Conservation (phyloP, 2,113 vertebrate species). For the Cranoglanis bouderius region DNA sequence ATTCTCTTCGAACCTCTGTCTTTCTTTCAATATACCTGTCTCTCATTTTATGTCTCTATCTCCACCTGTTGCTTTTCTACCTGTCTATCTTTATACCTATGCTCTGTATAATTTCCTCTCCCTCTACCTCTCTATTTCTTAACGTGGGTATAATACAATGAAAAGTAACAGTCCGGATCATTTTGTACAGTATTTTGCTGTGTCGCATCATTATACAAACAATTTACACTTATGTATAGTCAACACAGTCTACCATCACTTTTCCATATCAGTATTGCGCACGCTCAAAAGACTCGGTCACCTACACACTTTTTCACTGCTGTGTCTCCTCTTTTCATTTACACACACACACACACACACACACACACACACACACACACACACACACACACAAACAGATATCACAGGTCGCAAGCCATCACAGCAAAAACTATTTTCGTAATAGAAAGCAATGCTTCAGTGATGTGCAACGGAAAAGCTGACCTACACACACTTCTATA, state of each 20-base stretch:
- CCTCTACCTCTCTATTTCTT: too few species aligned
- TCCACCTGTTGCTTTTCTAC: too few species aligned
- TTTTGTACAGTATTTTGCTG: too few species aligned
- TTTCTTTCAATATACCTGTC: not conserved
- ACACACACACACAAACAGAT: not conserved
- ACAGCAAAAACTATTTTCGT: conserved; percentile 1
- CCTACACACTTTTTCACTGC: not conserved
- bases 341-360: not conserved
- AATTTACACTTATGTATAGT: not conserved
- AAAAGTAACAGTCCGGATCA: too few species aligned
- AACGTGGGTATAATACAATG: too few species aligned
- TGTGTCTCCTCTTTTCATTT: not conserved
- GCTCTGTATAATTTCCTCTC: not conserved
- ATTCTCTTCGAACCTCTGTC: not conserved
- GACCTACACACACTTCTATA: not conserved
- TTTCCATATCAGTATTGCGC: not conserved
- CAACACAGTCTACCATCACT: not conserved
- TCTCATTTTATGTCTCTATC: not conserved
- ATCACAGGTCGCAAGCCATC: not conserved
- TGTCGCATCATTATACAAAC: not conserved
- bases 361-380: conserved; percentile 1
- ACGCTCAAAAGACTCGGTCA: not conserved
- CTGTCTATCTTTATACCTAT: too few species aligned
- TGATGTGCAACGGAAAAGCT: not conserved
- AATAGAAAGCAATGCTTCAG: conserved; percentile 13